Conservation (phyloP, 2,888 invertebrate species). For the Melanotus villosus region DNA sequence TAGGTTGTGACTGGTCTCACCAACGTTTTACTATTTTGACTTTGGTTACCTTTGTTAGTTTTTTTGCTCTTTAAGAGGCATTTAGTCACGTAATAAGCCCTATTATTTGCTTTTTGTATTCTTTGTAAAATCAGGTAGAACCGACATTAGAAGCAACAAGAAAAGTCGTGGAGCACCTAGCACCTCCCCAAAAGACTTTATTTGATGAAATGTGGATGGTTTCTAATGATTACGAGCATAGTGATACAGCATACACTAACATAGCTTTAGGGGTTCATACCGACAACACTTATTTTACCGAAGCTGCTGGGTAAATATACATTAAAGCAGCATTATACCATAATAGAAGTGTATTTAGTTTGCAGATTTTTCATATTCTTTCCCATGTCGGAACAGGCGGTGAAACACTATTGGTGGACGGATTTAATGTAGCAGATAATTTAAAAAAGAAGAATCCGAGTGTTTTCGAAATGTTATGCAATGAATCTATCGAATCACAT, state of each 20-base stretch:
- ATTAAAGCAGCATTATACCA: not conserved
- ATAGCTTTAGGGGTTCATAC: conserved; percentile 80
- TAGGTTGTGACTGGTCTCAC: no score
- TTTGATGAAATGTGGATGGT: conserved; percentile 84
- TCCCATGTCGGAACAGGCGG: conserved; percentile 77
- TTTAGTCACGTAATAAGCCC: no score
- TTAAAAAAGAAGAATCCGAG: conserved; percentile 71
- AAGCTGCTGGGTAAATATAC: conserved; percentile 76
- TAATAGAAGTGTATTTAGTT: conserved; percentile 3
- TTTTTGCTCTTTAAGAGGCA: no score
- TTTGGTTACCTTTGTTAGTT: no score
- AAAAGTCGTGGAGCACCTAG: conserved; percentile 71
- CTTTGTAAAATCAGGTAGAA: conserved; percentile 67
- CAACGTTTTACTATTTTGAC: no score
- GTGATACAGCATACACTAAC: conserved; percentile 83
- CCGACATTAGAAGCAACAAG: conserved; percentile 71
- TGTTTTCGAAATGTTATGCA: conserved; percentile 74
- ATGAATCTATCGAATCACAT: conserved; percentile 74
- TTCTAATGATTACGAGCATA: conserved; percentile 72
- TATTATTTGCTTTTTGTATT: no score
- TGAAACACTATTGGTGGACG: conserved; percentile 82
- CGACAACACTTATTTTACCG: conserved; percentile 84
- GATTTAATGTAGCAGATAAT: conserved; percentile 76
- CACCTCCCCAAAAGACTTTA: conserved; percentile 77
- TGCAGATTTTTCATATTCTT: conserved; percentile 73